phyloP scores from a whole-genome alignment of 2,113 vertebrate genomes.

The Sclerurus mexicanus region DNA sequence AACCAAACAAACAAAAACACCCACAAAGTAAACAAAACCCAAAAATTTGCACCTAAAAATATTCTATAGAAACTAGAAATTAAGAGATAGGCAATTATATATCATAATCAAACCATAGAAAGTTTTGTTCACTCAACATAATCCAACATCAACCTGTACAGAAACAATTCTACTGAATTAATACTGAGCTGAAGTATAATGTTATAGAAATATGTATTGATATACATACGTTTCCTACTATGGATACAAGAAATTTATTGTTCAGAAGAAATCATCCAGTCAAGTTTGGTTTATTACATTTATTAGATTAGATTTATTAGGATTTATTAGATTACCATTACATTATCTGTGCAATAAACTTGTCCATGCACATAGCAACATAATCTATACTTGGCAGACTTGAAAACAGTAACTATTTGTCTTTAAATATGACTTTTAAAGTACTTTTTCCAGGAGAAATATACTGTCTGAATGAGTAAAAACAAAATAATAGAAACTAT shows the following conservation, averaged over 20 bases:
- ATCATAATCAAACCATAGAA: background rate
- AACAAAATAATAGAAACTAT: background rate
- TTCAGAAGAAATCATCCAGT: background rate
- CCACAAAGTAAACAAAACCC: background rate
- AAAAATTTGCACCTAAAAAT: background rate
- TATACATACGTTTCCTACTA: background rate
- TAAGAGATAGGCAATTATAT: background rate
- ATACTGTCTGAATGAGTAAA: background rate
- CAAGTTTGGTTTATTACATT: background rate
- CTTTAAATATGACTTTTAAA: background rate
- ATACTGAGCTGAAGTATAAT: background rate
- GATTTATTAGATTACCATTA: background rate
- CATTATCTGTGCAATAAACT: background rate
- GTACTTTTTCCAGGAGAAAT: background rate
- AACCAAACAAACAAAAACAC: background rate
- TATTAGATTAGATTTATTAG: background rate
- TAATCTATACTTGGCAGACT: background rate
- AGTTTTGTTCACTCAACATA: background rate
- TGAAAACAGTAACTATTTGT: background rate
- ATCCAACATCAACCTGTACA: background rate
- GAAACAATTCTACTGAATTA: background rate
- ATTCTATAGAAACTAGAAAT: background rate
- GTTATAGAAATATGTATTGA: background rate
- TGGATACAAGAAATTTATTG: background rate
- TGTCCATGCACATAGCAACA: background rate